These are phyloP conservation scores for Drosophila melanosoma DNA, from an alignment of 2,888 invertebrate species.

Conservation along the genomic window DNA sequence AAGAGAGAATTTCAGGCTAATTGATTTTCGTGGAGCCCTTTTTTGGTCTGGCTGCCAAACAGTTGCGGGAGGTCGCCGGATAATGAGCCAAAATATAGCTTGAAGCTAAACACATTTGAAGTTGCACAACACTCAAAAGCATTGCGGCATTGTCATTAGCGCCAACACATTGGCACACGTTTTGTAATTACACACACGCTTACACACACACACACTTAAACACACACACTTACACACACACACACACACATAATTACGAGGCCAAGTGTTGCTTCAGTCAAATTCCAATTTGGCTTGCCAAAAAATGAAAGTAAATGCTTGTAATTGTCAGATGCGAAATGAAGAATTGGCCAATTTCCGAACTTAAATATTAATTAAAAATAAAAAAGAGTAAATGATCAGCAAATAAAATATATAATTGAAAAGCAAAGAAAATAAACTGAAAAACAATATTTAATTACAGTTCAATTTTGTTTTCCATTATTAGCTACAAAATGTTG, in stretches of 20 bases:
- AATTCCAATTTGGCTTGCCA: constrained; percentile 12
- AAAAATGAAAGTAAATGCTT: constrained; percentile 62
- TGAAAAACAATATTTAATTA: background rate
- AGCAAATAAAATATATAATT: background rate
- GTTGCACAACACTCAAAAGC: constrained; percentile 58
- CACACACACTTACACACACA: constrained; percentile 45
- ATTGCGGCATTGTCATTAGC: constrained; percentile 48
- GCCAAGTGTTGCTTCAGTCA: constrained; percentile 20
- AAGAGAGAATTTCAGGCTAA: constrained; percentile 58
- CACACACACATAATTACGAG: constrained; percentile 47
- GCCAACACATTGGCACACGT: constrained; percentile 49
- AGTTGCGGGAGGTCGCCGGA: constrained; percentile 52
- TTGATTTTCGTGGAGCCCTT: constrained; percentile 66
- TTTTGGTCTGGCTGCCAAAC: constrained; percentile 38
- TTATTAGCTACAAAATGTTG: no score
- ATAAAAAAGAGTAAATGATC: background rate
- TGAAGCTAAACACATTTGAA: constrained; percentile 32
- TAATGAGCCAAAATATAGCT: constrained; percentile 41
- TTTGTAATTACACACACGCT: constrained; percentile 47
- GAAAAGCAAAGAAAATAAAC: background rate
- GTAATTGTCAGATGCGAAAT: constrained; percentile 15
- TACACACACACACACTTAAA: constrained; percentile 15
- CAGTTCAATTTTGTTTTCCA: background rate
- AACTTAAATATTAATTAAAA: background rate
- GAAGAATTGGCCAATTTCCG: constrained; percentile 1